A percentile compares a stretch with the other conserved stretches of the same genome.
Conservation (phyloP, 2,797 vertebrate genomes). For the Manis crassicaudata region DNA sequence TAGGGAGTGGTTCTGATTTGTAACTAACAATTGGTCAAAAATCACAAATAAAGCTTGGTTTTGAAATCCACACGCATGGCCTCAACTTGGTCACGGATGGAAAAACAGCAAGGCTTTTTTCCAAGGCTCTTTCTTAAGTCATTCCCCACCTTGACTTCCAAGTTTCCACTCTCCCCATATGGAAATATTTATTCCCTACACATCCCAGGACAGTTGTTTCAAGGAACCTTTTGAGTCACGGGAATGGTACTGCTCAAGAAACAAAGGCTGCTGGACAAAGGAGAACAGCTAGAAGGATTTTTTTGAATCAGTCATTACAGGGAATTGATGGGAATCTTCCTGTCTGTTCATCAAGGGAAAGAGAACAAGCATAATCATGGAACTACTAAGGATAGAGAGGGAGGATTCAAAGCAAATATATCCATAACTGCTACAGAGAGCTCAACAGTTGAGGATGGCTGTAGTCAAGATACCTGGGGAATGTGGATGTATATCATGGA, state of each 20-base stretch:
- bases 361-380: not conserved
- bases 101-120: not conserved
- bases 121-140: not conserved
- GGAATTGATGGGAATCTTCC: not conserved
- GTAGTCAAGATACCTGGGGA: not conserved
- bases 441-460: not conserved
- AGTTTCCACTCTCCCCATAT: not conserved
- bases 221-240: not conserved
- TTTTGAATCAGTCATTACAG: not conserved
- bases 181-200: not conserved
- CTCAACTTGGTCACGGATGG: not conserved
- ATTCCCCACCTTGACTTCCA: not conserved
- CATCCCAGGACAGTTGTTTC: not conserved
- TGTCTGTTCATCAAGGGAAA: not conserved
- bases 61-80: not conserved
- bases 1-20: not conserved
- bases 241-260: not conserved
- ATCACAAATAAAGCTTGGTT: constrained; percentile 13
- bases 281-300: not conserved
- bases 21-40: not conserved
- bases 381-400: not conserved
- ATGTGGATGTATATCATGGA: not conserved
- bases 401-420: not conserved
- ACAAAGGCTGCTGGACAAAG: not conserved
- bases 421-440: not conserved